These are phyloP conservation scores for Hanleya hanleyi DNA, from an alignment of 2,888 invertebrate genomes.

Conservation along the genomic window DNA sequence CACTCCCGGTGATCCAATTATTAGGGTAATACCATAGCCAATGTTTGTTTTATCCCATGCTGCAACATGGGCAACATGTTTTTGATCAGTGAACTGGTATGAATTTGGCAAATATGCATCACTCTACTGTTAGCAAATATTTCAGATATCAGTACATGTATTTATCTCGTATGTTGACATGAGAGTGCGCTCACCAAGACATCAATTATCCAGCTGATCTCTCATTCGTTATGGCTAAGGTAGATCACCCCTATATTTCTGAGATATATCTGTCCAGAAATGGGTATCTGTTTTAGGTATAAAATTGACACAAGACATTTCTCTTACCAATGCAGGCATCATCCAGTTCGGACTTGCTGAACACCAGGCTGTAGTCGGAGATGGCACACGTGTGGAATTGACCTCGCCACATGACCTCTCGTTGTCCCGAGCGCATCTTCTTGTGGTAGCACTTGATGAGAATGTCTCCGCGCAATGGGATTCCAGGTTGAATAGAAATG, in stretches of 20 bases:
- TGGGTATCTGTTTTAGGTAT: not conserved
- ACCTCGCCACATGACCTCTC: conserved; percentile 86
- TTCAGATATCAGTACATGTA: no score
- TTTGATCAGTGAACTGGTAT: no score
- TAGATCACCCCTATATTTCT: not conserved
- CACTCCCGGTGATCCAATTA: no score
- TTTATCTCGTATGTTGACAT: no score
- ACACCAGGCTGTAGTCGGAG: conserved; percentile 86
- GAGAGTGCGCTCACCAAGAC: no score
- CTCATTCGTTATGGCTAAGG: not conserved
- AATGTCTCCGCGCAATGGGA: conserved; percentile 90
- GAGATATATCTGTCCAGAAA: not conserved
- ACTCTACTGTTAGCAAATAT: no score
- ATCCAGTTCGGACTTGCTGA: conserved; percentile 90
- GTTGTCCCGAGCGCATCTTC: conserved; percentile 65
- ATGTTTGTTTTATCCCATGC: no score
- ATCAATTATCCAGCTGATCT: no score
- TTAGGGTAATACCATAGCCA: no score
- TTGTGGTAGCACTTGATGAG: conserved; percentile 92
- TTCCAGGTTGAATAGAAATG: conserved; percentile 81
- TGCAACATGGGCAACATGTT: no score
- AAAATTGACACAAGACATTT: not conserved
- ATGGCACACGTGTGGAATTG: conserved; percentile 97
- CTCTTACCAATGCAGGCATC: conserved; percentile 84
- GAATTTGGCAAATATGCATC: no score